Evolutionary conservation across 2,113 vertebrate genomes (phyloP), one percentile per base, ranked within the genome.

Genomic region (Cottus gobio): DNA sequence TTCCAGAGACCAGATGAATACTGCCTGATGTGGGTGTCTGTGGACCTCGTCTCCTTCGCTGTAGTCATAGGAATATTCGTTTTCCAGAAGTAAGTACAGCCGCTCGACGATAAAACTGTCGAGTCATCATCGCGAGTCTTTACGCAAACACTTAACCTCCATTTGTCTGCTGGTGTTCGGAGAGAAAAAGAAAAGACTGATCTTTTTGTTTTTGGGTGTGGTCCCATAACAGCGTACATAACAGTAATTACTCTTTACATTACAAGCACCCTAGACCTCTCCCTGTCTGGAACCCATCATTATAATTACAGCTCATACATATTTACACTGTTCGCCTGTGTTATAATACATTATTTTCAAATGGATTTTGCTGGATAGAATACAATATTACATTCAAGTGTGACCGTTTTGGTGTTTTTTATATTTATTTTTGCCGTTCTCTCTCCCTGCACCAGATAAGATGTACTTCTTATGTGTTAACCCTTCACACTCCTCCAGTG

Each of bases 81-180:
- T 92, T 95, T 98, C 89, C 98, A 99, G 91, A 99, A 99, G 98
- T 99, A 96, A 99, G 98, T 96, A 80, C 68, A 52, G 0, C 50
- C 31, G 57, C 37, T 15, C 3, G 1, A 1, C 63, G 24, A 24
- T 72, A 5, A 34, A 30, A 42, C 39, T 36, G 39, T 37, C 2
- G 9, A 31, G 26, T 69, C 24, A 57, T 54, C 50, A 2, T 1
- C 22, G 66, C 54, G n/a, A 70, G 56, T 0, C 18, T 4, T 61
- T 26, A 30, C 1, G 0, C 4, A 66, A 15, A 28, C 30, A 44
- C 85, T 93, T 93, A 87, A 72, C 90, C 89, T 96, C 92, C 22
- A 48, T 68, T 67, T 60, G 24, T 39, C 68, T 44, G 68, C 68
- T 22, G 70, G 26, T 54, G 68, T 52, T 24, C 13, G 24, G 24